phyloP scores from a whole-genome alignment of 2,888 invertebrate species.

The Nomada flava region DNA sequence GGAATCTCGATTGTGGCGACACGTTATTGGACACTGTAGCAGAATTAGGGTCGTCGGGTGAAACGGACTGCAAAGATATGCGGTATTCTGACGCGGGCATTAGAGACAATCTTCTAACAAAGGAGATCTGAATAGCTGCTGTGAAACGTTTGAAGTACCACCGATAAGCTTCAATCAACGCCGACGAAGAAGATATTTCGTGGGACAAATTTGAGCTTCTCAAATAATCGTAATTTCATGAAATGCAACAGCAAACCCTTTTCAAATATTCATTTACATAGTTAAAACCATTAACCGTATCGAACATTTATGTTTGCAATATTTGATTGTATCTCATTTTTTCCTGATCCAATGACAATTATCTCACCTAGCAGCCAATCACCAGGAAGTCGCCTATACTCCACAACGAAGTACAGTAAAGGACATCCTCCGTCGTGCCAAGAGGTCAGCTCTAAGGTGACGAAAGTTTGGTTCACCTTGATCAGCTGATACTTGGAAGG shows the following conservation, averaged over 20 bases:
- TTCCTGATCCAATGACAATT: no score
- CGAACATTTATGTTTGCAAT: no score
- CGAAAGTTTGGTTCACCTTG: conserved; percentile 82
- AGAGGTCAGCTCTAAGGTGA: conserved; percentile 81
- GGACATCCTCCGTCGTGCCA: conserved; percentile 84
- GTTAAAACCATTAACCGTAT: no score
- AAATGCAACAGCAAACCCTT: no score
- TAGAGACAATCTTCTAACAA: neutral
- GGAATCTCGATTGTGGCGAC: conserved; percentile 84
- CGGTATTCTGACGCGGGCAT: neutral
- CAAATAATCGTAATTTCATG: no score
- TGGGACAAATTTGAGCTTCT: no score
- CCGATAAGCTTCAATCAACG: no score
- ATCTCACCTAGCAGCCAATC: conserved; percentile 81
- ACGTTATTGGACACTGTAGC: conserved; percentile 85
- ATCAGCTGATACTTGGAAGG: conserved; percentile 81
- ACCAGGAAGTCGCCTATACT: conserved; percentile 80
- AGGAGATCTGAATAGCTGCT: no score
- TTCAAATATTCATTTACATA: no score
- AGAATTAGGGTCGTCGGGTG: conserved; percentile 18
- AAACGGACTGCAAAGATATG: neutral
- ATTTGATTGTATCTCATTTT: no score
- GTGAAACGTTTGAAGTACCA: no score
- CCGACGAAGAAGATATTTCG: no score
- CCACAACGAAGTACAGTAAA: conserved; percentile 83